These are phyloP conservation scores for Kryphioiulus occultus DNA, from an alignment of 2,888 invertebrate genomes.

Conservation along the genomic window DNA sequence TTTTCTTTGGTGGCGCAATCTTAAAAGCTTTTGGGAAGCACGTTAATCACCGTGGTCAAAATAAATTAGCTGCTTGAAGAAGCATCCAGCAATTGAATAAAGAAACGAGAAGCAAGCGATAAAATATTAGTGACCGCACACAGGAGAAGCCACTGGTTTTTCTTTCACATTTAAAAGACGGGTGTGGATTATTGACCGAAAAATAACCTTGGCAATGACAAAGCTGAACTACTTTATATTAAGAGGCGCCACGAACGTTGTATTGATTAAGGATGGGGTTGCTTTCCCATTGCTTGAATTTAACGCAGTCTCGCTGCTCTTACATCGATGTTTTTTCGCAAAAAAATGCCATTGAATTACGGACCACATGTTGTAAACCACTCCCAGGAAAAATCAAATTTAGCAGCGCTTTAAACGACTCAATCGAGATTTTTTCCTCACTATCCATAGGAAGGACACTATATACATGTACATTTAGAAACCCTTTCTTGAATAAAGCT, in stretches of 20 bases:
- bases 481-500: no score
- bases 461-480: no score
- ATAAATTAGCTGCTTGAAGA: not conserved
- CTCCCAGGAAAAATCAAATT: not conserved
- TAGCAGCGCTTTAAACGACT: not conserved
- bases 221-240: not conserved
- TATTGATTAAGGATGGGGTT: not conserved
- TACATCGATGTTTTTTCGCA: not conserved
- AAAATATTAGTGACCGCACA: not conserved
- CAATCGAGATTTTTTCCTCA: not conserved
- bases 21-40: not conserved
- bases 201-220: not conserved
- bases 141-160: not conserved
- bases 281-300: not conserved
- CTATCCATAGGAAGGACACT: no score
- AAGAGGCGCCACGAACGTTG: not conserved
- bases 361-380: not conserved
- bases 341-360: not conserved
- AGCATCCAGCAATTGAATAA: not conserved
- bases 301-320: not conserved
- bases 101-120: not conserved
- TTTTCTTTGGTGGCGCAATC: not conserved
- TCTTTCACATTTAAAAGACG: not conserved
- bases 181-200: not conserved
- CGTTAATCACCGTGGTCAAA: not conserved